phyloP scores from a whole-genome alignment of 2,113 vertebrate species.

The Anseranas semipalmata region DNA sequence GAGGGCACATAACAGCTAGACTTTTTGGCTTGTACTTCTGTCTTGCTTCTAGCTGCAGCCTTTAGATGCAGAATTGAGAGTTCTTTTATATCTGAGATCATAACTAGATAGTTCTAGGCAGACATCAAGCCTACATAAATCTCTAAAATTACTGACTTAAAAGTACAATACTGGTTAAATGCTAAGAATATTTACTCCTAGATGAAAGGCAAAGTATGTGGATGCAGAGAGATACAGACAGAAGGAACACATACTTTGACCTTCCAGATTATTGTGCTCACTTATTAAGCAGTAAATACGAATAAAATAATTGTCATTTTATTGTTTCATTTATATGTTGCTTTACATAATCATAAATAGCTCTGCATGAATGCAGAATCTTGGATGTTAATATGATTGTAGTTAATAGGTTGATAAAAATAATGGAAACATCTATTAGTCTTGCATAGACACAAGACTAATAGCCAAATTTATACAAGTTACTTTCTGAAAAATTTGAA shows the following conservation, averaged over 20 bases:
- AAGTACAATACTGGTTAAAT: not conserved
- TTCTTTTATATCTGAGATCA: not conserved
- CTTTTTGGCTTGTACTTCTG: not conserved
- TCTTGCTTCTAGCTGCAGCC: not conserved
- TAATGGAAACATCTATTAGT: not conserved
- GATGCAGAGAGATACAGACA: not conserved
- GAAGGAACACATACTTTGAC: not conserved
- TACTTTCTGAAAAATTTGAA: not conserved
- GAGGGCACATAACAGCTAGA: not conserved
- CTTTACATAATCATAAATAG: not conserved
- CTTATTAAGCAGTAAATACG: not conserved
- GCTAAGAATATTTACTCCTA: not conserved
- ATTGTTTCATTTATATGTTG: not conserved
- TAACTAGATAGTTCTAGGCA: not conserved
- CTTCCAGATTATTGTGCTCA: not conserved
- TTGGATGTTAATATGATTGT: not conserved
- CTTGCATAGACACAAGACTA: not conserved
- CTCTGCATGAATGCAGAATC: not conserved
- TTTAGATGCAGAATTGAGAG: not conserved
- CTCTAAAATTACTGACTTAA: not conserved
- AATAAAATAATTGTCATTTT: not conserved
- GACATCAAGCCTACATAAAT: not conserved
- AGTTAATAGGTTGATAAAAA: not conserved
- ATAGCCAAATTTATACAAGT: not conserved
- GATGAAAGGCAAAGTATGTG: not conserved